Base-by-base conservation (phyloP, 1,140 invertebrate species). In the Chlorops oryzae region DNA sequence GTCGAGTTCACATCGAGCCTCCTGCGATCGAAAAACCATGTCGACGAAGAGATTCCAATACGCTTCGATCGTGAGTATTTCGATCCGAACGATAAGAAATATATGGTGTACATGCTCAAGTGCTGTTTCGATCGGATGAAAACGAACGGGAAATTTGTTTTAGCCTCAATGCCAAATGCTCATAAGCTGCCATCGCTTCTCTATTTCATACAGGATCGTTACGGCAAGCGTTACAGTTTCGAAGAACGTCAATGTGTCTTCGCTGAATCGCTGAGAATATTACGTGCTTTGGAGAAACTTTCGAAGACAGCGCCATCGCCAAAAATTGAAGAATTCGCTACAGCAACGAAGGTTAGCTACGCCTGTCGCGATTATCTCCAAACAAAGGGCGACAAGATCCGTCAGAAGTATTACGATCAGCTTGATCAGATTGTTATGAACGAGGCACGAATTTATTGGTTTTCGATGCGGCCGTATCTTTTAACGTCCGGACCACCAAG, bases 181-280 rank as follows among this genome's bases (percentile, higher is more conserved):
- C 59, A 69, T 49, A 65, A 64, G 28, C n/a, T 69, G 6, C 68
- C 63, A 1, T 35, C 55, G 0, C 23, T 72, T 2, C 49, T 55
- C n/a, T 58, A 69, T 37, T 72, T 68, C 68, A 47, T 69, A 2
- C 58, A 58, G 18, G 38, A 57, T 15, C 57, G 69, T 17, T 72
- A 58, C 40, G 65, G 65, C 22, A 65, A 71, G 22, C 32, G 35
- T 5, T 72, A 69, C 22, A 58, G 42, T 4, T 38, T 52, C 2
- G 52, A 54, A 10, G 58, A 68, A 22, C 12, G 42, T 10, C 10
- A 1, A 5, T 46, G 43, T 18, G 10, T 28, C 5, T 49, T 41
- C 5, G 1, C 25, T 5, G 7, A 35, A 10, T 28, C 46, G 10
- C 20, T 12, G 20, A 13, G 15, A 13, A 46, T 51, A 27, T 43